Conservation (phyloP, 2,888 invertebrate species). For the Gisinianus flammeolus region DNA sequence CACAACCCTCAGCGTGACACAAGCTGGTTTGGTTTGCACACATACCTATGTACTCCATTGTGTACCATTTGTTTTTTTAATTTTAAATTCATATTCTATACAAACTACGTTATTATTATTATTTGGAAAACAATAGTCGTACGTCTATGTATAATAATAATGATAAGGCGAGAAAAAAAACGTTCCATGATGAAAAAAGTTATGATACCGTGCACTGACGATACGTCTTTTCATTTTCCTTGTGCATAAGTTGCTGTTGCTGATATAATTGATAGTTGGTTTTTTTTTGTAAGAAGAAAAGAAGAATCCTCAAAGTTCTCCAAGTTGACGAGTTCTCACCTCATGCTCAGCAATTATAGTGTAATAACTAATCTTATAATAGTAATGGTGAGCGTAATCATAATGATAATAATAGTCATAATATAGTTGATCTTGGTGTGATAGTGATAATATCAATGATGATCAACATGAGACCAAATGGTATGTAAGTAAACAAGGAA, state of each 20-base stretch:
- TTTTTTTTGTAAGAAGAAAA: not conserved
- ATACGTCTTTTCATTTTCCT: too few relatives aligned
- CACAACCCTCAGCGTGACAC: not conserved
- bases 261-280: not conserved
- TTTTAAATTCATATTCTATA: too few relatives aligned
- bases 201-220: too few relatives aligned
- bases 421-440: not conserved
- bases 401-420: not conserved
- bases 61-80: too few relatives aligned
- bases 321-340: slow-evolving; percentile 25
- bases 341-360: slow-evolving; percentile 21
- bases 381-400: not conserved
- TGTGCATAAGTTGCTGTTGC: not conserved
- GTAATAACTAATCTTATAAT: not conserved
- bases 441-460: not conserved
- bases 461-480: not conserved
- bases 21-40: not conserved
- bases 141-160: too few relatives aligned
- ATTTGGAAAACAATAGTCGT: too few relatives aligned
- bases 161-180: too few relatives aligned
- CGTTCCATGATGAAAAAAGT: too few relatives aligned
- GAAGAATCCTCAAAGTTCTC: too few relatives aligned
- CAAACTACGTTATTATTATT: too few relatives aligned
- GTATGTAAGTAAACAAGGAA: not conserved
- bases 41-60: too few relatives aligned